Evolutionary conservation across 2,888 invertebrate genomes (phyloP).

Genomic region (Cephus pulcher): DNA sequence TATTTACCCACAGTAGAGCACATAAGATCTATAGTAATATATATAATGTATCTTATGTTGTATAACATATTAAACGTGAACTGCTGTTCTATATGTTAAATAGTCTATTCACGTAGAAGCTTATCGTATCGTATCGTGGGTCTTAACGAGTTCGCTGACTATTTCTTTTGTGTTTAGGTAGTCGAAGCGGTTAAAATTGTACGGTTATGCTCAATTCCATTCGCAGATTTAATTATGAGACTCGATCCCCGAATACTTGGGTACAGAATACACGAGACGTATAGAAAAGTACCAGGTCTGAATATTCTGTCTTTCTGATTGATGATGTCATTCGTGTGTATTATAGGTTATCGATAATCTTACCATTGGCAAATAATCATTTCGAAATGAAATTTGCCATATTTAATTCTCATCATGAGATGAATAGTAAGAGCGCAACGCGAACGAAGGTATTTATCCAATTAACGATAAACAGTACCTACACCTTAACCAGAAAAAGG

Average conservation of each 20-base stretch:
- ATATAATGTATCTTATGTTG: constrained; percentile 54
- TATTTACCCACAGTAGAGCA: constrained; percentile 49
- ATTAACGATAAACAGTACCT: neutral
- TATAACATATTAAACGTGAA: constrained; percentile 56
- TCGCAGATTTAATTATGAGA: neutral
- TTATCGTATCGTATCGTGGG: constrained; percentile 25
- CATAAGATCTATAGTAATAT: constrained; percentile 50
- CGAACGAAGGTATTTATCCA: neutral
- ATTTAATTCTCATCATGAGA: neutral
- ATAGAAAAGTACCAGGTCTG: neutral
- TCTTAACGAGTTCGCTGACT: constrained; percentile 25
- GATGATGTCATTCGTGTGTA: neutral
- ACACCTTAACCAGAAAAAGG: neutral
- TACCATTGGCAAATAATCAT: neutral
- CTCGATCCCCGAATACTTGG: neutral
- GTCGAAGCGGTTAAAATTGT: neutral
- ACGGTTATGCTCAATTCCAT: neutral
- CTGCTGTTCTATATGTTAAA: constrained; percentile 40
- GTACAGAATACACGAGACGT: neutral
- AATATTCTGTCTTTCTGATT: neutral
- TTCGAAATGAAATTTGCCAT: neutral
- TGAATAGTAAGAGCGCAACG: neutral
- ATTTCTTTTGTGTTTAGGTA: neutral
- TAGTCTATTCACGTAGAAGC: constrained; percentile 23
- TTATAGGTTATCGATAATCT: neutral